Conservation (phyloP, 2,113 vertebrate genomes). For the Apteryx mantelli region DNA sequence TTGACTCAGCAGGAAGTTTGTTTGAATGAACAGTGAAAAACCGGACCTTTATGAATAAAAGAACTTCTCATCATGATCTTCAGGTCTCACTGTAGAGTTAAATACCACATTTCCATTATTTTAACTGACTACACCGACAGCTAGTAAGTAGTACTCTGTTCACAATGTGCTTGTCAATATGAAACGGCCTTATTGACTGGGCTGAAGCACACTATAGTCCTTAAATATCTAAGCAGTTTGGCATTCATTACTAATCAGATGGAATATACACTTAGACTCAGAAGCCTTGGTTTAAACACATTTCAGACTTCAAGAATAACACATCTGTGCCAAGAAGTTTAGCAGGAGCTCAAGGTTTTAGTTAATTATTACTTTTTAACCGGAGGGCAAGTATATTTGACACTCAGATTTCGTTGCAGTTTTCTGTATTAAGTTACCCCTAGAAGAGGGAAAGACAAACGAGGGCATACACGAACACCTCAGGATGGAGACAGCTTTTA, state of each 20-base stretch:
- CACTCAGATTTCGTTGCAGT: neutral
- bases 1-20: neutral
- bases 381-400: neutral
- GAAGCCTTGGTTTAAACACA: neutral
- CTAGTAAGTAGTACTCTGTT: neutral
- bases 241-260: conserved; percentile 3
- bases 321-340: neutral
- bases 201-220: neutral
- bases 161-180: neutral
- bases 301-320: conserved; percentile 23
- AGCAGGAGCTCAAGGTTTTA: neutral
- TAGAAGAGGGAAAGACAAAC: neutral
- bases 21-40: neutral
- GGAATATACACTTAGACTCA: neutral
- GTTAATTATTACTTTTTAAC: neutral
- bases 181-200: neutral
- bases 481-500: neutral
- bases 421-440: neutral
- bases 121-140: neutral
- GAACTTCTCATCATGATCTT: neutral
- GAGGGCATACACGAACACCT: neutral
- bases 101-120: neutral
- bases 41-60: neutral
- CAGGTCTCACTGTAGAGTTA: neutral
- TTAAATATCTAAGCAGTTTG: conserved; percentile 22